Conservation (phyloP, 1,140 invertebrate genomes). For the Streblospio benedicti region DNA sequence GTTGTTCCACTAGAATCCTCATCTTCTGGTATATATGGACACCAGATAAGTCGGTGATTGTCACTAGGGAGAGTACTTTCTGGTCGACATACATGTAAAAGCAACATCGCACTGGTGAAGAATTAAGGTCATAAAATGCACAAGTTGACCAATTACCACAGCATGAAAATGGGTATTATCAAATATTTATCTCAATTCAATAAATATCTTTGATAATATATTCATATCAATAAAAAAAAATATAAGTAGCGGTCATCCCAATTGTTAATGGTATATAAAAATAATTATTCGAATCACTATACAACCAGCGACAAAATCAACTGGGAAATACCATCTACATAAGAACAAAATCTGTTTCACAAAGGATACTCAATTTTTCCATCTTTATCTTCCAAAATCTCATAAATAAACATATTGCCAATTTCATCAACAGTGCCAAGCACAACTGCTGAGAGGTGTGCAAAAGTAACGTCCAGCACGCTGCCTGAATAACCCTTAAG, state of each 20-base stretch:
- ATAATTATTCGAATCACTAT: too few species aligned
- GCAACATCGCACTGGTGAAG: constrained; percentile 23
- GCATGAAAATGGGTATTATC: too few species aligned
- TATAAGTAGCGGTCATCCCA: too few species aligned
- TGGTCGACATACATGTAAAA: constrained; percentile 52
- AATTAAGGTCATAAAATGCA: too few species aligned
- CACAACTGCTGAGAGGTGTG: constrained; percentile 65
- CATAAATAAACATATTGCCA: constrained; percentile 71
- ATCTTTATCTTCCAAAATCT: constrained; percentile 55
- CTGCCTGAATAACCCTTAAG: constrained; percentile 77
- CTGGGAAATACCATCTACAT: background rate
- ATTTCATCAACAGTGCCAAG: constrained; percentile 76
- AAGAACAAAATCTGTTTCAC: background rate
- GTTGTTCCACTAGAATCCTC: constrained; percentile 35
- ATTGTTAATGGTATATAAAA: too few species aligned
- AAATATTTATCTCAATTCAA: too few species aligned
- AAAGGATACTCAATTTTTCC: constrained; percentile 46
- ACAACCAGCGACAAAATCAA: background rate
- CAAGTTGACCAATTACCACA: too few species aligned
- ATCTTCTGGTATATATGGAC: constrained; percentile 72
- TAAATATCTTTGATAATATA: too few species aligned
- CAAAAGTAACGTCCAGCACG: constrained; percentile 82
- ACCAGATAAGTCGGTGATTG: constrained; percentile 72
- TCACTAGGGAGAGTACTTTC: constrained; percentile 35
- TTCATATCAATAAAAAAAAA: too few species aligned